Percentiles rank a stretch among this genome's conserved stretches.
Conservation (phyloP, 2,113 vertebrate genomes). For the Hypanus sabinus region DNA sequence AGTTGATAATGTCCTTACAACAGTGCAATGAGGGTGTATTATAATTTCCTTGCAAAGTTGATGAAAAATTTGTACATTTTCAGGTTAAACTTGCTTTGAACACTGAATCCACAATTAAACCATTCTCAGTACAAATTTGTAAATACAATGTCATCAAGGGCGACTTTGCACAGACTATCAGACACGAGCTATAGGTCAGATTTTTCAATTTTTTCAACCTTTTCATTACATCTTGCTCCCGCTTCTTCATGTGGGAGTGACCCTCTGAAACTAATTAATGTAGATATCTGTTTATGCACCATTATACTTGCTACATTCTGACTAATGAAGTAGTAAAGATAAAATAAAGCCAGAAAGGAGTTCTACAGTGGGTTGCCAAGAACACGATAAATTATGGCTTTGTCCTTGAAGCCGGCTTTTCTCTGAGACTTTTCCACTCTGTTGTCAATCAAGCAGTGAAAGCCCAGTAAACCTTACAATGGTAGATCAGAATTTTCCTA, state of each 20-base stretch:
- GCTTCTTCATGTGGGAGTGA: not conserved
- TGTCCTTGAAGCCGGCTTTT: not conserved
- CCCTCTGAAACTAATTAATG: not conserved
- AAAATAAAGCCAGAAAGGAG: not conserved
- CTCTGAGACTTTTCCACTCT: not conserved
- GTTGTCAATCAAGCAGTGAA: not conserved
- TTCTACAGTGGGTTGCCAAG: not conserved
- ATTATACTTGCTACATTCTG: not conserved
- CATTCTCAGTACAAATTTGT: not conserved
- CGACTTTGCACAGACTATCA: not conserved
- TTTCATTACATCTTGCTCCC: not conserved
- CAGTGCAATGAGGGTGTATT: not conserved
- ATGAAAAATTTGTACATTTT: not conserved
- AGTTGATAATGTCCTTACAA: not conserved
- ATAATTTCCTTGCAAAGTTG: not conserved
- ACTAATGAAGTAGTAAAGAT: not conserved
- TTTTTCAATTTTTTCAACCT: not conserved
- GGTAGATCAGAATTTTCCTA: not conserved
- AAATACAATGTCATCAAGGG: not conserved
- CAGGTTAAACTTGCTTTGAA: not conserved
- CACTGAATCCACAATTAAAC: not conserved
- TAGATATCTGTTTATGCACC: not conserved
- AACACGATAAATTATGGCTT: not conserved
- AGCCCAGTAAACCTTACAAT: not conserved
- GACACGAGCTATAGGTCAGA: not conserved